phyloP scores from a whole-genome alignment of 2,797 vertebrate species.

The Pagetopsis macropterus region DNA sequence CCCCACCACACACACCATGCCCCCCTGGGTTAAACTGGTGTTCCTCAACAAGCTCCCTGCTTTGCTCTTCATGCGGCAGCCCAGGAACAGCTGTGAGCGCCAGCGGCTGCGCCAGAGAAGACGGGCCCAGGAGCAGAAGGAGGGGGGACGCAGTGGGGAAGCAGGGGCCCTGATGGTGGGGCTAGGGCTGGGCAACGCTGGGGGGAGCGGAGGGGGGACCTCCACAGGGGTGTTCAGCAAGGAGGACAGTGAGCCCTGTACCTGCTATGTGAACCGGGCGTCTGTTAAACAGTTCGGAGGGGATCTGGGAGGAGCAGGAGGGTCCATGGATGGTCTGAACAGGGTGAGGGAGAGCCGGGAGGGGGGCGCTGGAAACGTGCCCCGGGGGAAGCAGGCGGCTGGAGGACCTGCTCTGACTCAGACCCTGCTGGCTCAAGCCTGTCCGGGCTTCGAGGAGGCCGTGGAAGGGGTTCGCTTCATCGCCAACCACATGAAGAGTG shows the following conservation, averaged over 20 bases:
- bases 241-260: slow-evolving; percentile 84
- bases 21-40: slow-evolving; percentile 93
- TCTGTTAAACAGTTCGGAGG: slow-evolving; percentile 87
- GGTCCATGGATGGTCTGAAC: slow-evolving; percentile 84
- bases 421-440: slow-evolving; percentile 81
- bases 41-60: slow-evolving; percentile 93
- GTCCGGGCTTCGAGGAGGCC: slow-evolving; percentile 79
- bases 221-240: slow-evolving; percentile 75
- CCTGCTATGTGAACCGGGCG: slow-evolving; percentile 90
- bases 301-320: slow-evolving; percentile 67
- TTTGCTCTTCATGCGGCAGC: slow-evolving; percentile 95
- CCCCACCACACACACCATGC: slow-evolving; percentile 97
- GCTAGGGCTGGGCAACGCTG: slow-evolving; percentile 66
- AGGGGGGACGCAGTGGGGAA: slow-evolving; percentile 75
- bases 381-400: slow-evolving; percentile 75
- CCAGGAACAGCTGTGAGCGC: slow-evolving; percentile 89
- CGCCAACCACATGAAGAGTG: slow-evolving; percentile 93
- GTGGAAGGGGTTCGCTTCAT: slow-evolving; percentile 84
- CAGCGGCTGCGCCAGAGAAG: slow-evolving; percentile 89
- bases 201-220: slow-evolving; percentile 60
- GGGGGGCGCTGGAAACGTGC: slow-evolving; percentile 65
- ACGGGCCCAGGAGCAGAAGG: slow-evolving; percentile 83
- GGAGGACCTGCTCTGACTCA: slow-evolving; percentile 85
- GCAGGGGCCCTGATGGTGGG: slow-evolving; percentile 79
- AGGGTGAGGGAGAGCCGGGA: slow-evolving; percentile 82